Conservation (phyloP, 2,113 vertebrate species). For the Marmota flaviventris region DNA sequence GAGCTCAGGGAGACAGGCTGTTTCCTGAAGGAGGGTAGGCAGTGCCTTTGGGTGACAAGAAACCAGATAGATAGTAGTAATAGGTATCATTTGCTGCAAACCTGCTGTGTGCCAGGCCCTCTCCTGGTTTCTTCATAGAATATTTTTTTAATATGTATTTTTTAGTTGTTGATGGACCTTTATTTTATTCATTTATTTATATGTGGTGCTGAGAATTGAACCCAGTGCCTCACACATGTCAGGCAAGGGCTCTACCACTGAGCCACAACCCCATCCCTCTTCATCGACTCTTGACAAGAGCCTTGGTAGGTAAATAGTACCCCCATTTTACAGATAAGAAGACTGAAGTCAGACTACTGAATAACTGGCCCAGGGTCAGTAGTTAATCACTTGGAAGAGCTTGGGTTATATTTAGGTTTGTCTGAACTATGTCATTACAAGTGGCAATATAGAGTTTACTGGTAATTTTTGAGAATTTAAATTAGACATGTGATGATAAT, state of each 20-base stretch:
- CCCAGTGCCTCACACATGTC: too few relatives aligned
- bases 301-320: not conserved
- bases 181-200: too few relatives aligned
- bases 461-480: constrained; percentile 14
- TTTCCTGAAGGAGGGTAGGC: not conserved
- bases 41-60: not conserved
- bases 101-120: not conserved
- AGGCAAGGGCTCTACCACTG: too few relatives aligned
- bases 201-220: too few relatives aligned
- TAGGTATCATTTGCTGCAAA: not conserved
- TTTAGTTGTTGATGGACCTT: too few relatives aligned
- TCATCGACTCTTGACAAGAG: not conserved
- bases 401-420: not conserved
- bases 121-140: not conserved
- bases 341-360: constrained; percentile 6
- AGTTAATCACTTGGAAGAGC: not conserved
- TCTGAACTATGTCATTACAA: not conserved
- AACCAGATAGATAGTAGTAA: not conserved
- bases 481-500: not conserved
- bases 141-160: not conserved
- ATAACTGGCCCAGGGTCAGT: not conserved
- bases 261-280: too few relatives aligned
- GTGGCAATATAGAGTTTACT: constrained; percentile 22
- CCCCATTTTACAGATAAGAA: not conserved
- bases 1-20: not conserved